Conservation (phyloP, 2,797 vertebrate genomes). For the Sebastes flavidus region DNA sequence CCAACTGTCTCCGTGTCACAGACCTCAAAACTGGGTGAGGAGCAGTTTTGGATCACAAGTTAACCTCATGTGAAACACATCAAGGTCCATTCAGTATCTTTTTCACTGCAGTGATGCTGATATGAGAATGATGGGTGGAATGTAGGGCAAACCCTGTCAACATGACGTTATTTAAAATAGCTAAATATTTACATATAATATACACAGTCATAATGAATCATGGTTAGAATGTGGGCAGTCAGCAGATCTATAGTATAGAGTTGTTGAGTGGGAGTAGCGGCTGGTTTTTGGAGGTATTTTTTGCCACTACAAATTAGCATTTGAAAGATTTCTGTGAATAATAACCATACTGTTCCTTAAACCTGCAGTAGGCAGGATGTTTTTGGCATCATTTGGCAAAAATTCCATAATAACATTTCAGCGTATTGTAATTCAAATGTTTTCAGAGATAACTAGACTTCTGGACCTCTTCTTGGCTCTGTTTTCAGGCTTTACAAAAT, state of each 20-base stretch:
- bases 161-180: not conserved
- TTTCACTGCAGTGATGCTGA: not conserved
- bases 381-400: too few relatives aligned
- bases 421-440: too few relatives aligned
- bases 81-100: not conserved
- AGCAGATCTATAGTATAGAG: not conserved
- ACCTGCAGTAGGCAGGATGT: too few relatives aligned
- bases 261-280: too few relatives aligned
- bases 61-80: too few relatives aligned
- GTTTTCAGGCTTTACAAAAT: too few relatives aligned
- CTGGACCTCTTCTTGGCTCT: too few relatives aligned
- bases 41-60: not conserved
- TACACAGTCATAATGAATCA: not conserved
- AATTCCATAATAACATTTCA: too few relatives aligned
- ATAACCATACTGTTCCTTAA: not conserved
- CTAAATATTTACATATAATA: not conserved
- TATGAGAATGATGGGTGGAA: not conserved
- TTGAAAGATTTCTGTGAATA: not conserved
- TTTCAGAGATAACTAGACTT: too few relatives aligned
- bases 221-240: not conserved
- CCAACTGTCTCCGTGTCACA: conserved; percentile 94
- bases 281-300: not conserved
- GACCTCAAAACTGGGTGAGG: conserved; percentile 97
- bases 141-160: not conserved
- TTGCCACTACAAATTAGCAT: not conserved